A percentile compares a stretch with the other conserved stretches of the same genome.
phyloP scores from a whole-genome alignment of 35 echinoderm and acorn worm genomes.

The Ophiothrix spiculata region DNA sequence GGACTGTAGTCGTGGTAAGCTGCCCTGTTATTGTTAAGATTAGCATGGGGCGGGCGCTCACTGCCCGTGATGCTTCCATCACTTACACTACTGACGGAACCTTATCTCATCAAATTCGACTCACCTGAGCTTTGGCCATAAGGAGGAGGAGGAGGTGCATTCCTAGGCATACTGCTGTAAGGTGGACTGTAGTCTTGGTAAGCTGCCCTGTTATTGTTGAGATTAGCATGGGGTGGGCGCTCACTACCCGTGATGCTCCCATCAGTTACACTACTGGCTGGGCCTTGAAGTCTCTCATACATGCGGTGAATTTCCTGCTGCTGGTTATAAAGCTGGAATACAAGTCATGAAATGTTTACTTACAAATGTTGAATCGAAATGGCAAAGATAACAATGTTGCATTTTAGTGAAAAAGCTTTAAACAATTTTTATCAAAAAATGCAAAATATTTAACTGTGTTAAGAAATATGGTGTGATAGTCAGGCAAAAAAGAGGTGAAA shows the following conservation, averaged over 20 bases:
- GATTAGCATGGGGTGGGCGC: neutral
- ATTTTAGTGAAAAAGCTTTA: too few species aligned
- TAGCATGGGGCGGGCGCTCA: neutral
- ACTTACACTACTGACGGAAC: neutral
- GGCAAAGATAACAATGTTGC: too few species aligned
- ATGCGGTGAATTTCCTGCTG: conserved; percentile 73
- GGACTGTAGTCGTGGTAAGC: too few species aligned
- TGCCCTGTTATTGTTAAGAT: conserved; percentile 4
- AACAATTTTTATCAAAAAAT: too few species aligned
- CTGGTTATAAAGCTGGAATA: conserved; percentile 47
- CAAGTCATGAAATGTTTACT: too few species aligned
- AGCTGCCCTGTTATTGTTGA: conserved; percentile 9
- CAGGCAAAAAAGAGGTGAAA: too few species aligned
- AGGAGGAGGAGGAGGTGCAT: neutral
- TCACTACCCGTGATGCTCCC: neutral
- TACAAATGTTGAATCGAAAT: too few species aligned
- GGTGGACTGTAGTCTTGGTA: neutral
- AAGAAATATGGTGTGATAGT: too few species aligned
- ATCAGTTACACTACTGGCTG: neutral
- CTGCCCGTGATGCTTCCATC: neutral
- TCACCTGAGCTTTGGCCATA: neutral
- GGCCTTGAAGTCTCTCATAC: conserved; percentile 6
- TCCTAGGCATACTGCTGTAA: neutral
- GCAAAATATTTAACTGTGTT: too few species aligned
- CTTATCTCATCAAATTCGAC: conserved; percentile 20